These are phyloP conservation scores for Pollenia labialis DNA, from an alignment of 2,888 invertebrate genomes.

Conservation along the genomic window DNA sequence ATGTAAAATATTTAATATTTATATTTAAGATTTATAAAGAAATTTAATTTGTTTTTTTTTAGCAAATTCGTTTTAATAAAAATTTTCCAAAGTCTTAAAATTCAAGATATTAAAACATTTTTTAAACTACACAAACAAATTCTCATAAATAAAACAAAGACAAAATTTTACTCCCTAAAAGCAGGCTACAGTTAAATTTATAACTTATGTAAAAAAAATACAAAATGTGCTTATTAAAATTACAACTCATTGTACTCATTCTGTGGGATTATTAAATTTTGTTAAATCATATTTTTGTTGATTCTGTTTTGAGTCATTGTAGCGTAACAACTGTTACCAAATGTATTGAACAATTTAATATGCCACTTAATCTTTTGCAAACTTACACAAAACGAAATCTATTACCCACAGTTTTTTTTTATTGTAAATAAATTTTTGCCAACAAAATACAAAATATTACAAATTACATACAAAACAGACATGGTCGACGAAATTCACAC, in stretches of 20 bases:
- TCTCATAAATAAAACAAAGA: neutral
- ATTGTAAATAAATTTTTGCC: neutral
- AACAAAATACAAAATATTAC: neutral
- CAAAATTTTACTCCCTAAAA: neutral
- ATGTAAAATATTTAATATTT: conserved; percentile 6
- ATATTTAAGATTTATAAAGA: neutral
- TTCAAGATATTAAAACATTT: neutral
- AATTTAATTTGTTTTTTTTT: neutral
- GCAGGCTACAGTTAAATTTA: neutral
- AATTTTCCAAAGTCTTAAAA: neutral
- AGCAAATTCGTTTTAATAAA: neutral
- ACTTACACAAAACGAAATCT: conserved; percentile 6
- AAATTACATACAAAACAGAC: conserved; percentile 3
- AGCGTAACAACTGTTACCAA: conserved; percentile 36
- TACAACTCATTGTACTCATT: neutral
- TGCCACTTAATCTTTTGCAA: conserved; percentile 36
- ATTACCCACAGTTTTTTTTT: neutral
- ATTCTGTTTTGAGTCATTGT: neutral
- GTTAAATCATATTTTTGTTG: neutral
- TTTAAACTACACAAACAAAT: neutral
- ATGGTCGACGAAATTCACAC: neutral
- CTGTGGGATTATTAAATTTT: neutral
- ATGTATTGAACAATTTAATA: conserved; percentile 38
- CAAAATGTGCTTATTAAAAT: neutral
- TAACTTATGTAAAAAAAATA: neutral